Conservation (phyloP, 2,113 vertebrate genomes). For the Lycaon pictus region DNA sequence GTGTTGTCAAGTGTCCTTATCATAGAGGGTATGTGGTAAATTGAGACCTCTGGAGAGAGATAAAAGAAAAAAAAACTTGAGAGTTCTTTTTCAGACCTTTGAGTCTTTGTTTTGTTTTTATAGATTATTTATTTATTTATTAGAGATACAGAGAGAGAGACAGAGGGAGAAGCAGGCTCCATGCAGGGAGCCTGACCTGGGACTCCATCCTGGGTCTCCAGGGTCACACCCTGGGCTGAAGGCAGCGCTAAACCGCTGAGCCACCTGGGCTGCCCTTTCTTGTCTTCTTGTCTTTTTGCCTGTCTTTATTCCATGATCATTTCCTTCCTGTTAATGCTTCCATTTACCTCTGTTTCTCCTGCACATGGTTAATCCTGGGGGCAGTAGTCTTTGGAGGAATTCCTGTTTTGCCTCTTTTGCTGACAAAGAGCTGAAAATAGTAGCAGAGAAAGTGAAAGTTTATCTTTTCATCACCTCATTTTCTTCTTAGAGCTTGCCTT, state of each 20-base stretch:
- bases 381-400: neutral
- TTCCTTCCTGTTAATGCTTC: neutral
- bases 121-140: too few species aligned
- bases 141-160: too few species aligned
- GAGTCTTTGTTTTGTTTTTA: too few species aligned
- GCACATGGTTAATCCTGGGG: neutral
- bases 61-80: neutral
- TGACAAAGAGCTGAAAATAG: slow-evolving; percentile 32
- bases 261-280: too few species aligned
- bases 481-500: neutral
- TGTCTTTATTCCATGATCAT: neutral
- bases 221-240: too few species aligned
- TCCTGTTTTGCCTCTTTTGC: neutral
- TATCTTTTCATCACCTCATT: slow-evolving; percentile 15
- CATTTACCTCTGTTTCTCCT: neutral
- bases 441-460: neutral
- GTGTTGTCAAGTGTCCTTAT: neutral
- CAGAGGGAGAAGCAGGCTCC: too few species aligned
- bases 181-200: too few species aligned
- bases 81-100: neutral
- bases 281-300: neutral
- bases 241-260: too few species aligned
- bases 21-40: neutral
- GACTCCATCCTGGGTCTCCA: too few species aligned
- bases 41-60: neutral